Percentiles rank a stretch among this genome's conserved stretches.
Evolutionary conservation across 2,888 invertebrate species (phyloP).

Genomic region (Tenodera sinensis): DNA sequence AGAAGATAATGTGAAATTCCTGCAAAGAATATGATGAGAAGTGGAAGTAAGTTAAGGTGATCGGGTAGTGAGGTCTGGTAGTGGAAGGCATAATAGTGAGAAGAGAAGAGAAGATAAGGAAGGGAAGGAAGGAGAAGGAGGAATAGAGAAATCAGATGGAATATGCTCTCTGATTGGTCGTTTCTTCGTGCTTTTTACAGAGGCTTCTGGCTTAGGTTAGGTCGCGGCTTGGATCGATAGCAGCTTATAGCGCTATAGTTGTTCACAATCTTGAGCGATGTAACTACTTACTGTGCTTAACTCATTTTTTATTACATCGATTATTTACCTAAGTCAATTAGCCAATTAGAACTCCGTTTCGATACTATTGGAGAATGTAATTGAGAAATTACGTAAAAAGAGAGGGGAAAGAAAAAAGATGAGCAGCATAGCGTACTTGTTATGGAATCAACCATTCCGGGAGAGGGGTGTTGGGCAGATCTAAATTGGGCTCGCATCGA

Average conservation of each 20-base stretch:
- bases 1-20: neutral
- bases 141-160: constrained; percentile 4
- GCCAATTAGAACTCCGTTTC: neutral
- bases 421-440: neutral
- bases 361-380: neutral
- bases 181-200: constrained; percentile 18
- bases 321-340: neutral
- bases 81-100: neutral
- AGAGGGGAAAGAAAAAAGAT: neutral
- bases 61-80: constrained; percentile 4
- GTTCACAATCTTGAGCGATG: neutral
- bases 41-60: neutral
- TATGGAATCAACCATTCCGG: constrained; percentile 46
- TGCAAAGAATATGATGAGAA: constrained; percentile 33
- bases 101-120: neutral
- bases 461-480: constrained; percentile 41
- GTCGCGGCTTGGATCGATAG: constrained; percentile 15
- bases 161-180: constrained; percentile 26
- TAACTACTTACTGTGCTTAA: constrained; percentile 1
- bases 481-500: constrained; percentile 31
- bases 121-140: neutral
- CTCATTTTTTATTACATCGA: neutral
- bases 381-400: neutral
- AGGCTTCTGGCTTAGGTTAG: constrained; percentile 25
- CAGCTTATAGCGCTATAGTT: neutral